Percentiles rank a stretch among this genome's conserved stretches.
phyloP scores from a whole-genome alignment of 53 echinoderm and acorn worm genomes.

The Echinarachnius parma region DNA sequence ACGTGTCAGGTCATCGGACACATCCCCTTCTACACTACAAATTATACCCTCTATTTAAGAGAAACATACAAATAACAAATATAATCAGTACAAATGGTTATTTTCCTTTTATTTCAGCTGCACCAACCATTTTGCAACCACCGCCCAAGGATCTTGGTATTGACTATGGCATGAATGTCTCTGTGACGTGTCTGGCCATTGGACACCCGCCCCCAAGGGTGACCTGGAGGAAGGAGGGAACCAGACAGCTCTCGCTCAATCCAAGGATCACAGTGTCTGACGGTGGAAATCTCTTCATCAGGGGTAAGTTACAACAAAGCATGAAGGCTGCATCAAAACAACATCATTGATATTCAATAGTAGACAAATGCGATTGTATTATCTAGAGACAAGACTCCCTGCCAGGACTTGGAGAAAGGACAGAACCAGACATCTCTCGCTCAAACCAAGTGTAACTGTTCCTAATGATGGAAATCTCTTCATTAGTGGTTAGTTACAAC shows the following conservation, averaged over 20 bases:
- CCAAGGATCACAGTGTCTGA: conserved; percentile 42
- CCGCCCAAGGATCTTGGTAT: conserved; percentile 56
- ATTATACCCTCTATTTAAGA: too few species aligned
- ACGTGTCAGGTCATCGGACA: conserved; percentile 76
- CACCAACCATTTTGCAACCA: conserved; percentile 66
- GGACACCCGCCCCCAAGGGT: conserved; percentile 73
- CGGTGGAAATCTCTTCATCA: conserved; percentile 70
- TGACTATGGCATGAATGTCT: conserved; percentile 78
- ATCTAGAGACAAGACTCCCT: conserved; percentile 1
- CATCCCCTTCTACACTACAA: too few species aligned
- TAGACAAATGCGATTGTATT: too few species aligned
- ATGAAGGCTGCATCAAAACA: too few species aligned
- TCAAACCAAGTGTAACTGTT: conserved; percentile 34
- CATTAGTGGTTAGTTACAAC: conserved; percentile 74
- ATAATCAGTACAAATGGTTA: too few species aligned
- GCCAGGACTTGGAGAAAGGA: not conserved
- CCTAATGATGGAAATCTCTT: conserved; percentile 52
- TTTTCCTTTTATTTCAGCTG: conserved; percentile 45
- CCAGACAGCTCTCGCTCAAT: conserved; percentile 24
- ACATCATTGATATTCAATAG: too few species aligned
- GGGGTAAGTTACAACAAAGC: too few species aligned
- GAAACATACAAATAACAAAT: too few species aligned
- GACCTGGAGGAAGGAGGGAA: conserved; percentile 68
- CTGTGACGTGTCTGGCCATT: conserved; percentile 76
- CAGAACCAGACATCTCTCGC: not conserved